phyloP scores from a whole-genome alignment of 2,888 invertebrate genomes.

The Steromphala cineraria region DNA sequence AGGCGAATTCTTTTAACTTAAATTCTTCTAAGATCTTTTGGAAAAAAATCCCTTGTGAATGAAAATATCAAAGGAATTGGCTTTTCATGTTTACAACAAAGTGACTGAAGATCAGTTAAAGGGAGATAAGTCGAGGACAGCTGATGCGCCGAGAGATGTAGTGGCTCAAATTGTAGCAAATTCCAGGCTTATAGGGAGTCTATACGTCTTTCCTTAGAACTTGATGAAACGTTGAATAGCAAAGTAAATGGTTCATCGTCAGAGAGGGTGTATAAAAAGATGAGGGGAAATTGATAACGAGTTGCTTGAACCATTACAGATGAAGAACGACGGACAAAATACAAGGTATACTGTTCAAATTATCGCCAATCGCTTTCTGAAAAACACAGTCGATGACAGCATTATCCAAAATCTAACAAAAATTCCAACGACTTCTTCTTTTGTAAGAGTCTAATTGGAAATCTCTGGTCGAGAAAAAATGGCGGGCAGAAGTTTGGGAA shows the following conservation, averaged over 20 bases:
- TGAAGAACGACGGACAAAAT: background rate
- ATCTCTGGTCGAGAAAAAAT: slow-evolving; percentile 10
- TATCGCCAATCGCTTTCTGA: background rate
- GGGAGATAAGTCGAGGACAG: background rate
- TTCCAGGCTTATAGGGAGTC: too few species aligned
- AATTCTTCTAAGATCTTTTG: too few species aligned
- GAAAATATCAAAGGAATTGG: too few species aligned
- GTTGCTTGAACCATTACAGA: background rate
- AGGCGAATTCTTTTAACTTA: too few species aligned
- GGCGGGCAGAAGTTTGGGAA: slow-evolving; percentile 9
- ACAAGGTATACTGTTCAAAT: background rate
- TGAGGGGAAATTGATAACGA: background rate
- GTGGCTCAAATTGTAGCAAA: too few species aligned
- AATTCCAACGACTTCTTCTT: background rate
- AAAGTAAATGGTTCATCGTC: too few species aligned
- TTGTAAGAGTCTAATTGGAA: slow-evolving; percentile 2
- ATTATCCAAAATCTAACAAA: slow-evolving; percentile 8
- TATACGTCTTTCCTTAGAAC: background rate
- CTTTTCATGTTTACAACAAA: background rate
- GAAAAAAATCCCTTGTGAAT: too few species aligned
- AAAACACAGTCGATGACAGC: slow-evolving; percentile 10
- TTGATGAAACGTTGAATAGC: background rate
- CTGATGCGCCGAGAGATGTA: background rate
- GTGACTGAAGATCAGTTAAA: background rate
- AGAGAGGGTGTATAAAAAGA: background rate